A percentile compares a stretch with the other conserved stretches of the same genome.
phyloP scores from a whole-genome alignment of 2,888 invertebrate species.

The Sclerodermus sp. region DNA sequence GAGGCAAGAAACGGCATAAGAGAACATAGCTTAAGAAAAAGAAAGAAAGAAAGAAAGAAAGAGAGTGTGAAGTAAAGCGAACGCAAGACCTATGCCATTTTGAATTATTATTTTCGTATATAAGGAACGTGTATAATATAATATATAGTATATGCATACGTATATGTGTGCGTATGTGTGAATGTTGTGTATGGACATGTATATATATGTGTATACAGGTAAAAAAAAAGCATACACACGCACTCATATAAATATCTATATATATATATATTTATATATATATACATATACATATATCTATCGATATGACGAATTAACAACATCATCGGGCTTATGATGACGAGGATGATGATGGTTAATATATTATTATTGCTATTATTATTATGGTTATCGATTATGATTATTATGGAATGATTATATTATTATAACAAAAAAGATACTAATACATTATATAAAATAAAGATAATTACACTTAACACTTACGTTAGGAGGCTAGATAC shows the following conservation, averaged over 20 bases:
- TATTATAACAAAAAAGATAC: slow-evolving; percentile 30
- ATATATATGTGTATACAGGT: too few species aligned
- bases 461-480: slow-evolving; percentile 47
- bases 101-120: slow-evolving; percentile 41
- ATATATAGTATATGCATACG: slow-evolving; percentile 37
- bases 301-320: slow-evolving; percentile 25
- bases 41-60: slow-evolving; percentile 2
- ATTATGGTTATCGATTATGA: slow-evolving; percentile 38
- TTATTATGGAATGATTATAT: slow-evolving; percentile 36
- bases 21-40: slow-evolving; percentile 12
- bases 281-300: slow-evolving; percentile 3
- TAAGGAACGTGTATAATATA: slow-evolving; percentile 39
- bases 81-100: slow-evolving; percentile 40
- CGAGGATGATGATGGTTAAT: slow-evolving; percentile 11
- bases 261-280: too few species aligned
- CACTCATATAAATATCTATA: not conserved
- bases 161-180: too few species aligned
- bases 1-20: slow-evolving; percentile 9
- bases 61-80: slow-evolving; percentile 25
- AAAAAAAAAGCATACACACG: slow-evolving; percentile 7
- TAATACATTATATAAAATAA: slow-evolving; percentile 43
- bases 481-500: slow-evolving; percentile 52
- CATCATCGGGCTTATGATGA: slow-evolving; percentile 34
- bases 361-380: slow-evolving; percentile 34
- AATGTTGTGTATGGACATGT: too few species aligned